Evolutionary conservation across 2,888 invertebrate species (phyloP), one percentile per base, ranked within the genome.

Genomic region (Erynnis tages): DNA sequence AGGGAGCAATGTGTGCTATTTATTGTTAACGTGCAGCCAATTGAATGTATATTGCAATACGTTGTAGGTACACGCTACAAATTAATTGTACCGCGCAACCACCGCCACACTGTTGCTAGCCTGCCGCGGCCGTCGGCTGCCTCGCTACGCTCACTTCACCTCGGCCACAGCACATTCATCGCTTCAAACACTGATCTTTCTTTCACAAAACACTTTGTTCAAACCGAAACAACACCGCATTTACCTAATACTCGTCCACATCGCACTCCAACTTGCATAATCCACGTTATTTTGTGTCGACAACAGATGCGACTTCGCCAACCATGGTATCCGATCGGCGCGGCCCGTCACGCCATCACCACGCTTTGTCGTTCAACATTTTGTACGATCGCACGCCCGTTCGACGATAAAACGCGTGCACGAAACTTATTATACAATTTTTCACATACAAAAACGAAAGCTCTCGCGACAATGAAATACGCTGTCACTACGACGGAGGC

Each of bases 251-350:
- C 71, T 76, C 75, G 76, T 78, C 75, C 82, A 82, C 81, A 87
- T 86, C 79, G 78, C 79, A 74, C 73, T 78, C 77, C 80, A 79
- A 80, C 86, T 86, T 85, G 88, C 86, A 85, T 86, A 87, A 85
- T 89, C 81, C 84, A 80, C 76, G 76, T 79, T 85, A 83, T 85
- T 84, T 79, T 75, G 77, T 82, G 76, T 83, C 84, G 84, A 87
- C 82, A 83, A 84, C 82, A 79, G 82, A 82, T 77, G 79, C 78
- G 69, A 75, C 66, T 64, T 69, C 72, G 74, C 76, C 79, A 78
- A 73, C 78, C 87, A 88, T 86, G 63, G 69, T 80, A 19, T 74
- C 69, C 66, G 63, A 66, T 69, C 61, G 62, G 68, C 62, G 62
- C 56, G 58, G 61, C 55, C 56, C 63, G 55, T 60, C 57, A 54